These are phyloP conservation scores for Abrostola tripartita DNA, from an alignment of 2,888 invertebrate genomes.

Conservation along the genomic window DNA sequence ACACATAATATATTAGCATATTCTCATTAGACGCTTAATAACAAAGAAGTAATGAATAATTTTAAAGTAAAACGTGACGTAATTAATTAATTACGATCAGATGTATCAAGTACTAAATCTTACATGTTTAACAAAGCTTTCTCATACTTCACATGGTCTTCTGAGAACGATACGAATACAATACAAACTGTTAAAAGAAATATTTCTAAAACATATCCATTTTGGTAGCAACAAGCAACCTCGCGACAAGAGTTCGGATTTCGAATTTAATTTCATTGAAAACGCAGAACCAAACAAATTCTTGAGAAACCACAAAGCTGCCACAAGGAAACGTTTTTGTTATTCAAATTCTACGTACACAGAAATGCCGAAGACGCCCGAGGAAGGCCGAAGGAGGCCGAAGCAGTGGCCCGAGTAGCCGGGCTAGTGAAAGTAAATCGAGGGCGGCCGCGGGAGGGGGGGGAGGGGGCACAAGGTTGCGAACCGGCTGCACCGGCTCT, in stretches of 20 bases:
- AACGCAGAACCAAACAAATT: slow-evolving; percentile 47
- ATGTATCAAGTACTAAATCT: background rate
- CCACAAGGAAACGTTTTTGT: slow-evolving; percentile 56
- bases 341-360: slow-evolving; percentile 57
- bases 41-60: background rate
- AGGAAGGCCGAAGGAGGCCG: slow-evolving; percentile 69
- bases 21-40: background rate
- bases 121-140: slow-evolving; percentile 9
- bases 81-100: slow-evolving; percentile 3
- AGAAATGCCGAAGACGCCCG: slow-evolving; percentile 67
- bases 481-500: slow-evolving; percentile 78
- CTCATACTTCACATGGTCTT: slow-evolving; percentile 25
- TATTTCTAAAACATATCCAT: slow-evolving; percentile 36
- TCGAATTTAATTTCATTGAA: slow-evolving; percentile 44
- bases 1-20: background rate
- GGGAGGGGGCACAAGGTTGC: slow-evolving; percentile 80
- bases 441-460: slow-evolving; percentile 58
- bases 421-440: slow-evolving; percentile 80
- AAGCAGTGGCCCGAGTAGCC: slow-evolving; percentile 66
- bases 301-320: slow-evolving; percentile 51
- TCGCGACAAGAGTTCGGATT: slow-evolving; percentile 31
- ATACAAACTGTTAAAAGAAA: slow-evolving; percentile 15
- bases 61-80: too few species aligned
- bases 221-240: slow-evolving; percentile 25
- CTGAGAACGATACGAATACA: slow-evolving; percentile 21